Evolutionary conservation across 2,888 invertebrate species (phyloP), one percentile per base, ranked within the genome.

Genomic region (Molanna angustata): DNA sequence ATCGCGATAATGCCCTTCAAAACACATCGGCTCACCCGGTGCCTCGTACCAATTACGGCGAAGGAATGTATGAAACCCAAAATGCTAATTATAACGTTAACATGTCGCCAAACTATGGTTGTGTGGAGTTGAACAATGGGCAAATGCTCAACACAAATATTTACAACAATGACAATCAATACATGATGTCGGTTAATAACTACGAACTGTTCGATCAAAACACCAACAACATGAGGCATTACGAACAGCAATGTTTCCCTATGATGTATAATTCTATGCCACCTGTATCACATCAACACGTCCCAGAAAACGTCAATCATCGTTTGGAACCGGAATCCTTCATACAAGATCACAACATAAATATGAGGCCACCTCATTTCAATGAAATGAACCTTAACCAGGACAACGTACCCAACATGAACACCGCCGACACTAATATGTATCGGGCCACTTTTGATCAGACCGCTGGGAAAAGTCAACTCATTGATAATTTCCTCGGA

Each of bases 401-500:
- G 9, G 35, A 14, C 21, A 31, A 41, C 9, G 21, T 16, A 2
- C 18, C 21, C 9, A 37, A 19, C 13, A 14, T 27, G 37, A 14
- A 18, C 16, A 31, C 11, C 37, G 33, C 31, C n/a, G 13, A 35
- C 6, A 13, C 35, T 11, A 32, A 37, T 7, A 13, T 35, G 31
- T 40, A 52, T 19, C 20, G 18, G 22, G 41, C 41, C 17, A 20
- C 42, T 2, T 51, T 41, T 40, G 51, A 46, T 33, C 51, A 32
- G 22, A 13, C 55, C 2, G 6, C 49, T 33, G 22, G 31, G 7
- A 51, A 55, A 37, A 55, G 27, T 21, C 55, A 76, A 55, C 64
- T 81, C 37, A 80, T 82, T 59, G 81, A 82, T 57, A 81, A 80
- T 67, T 67, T 82, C 41, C 80, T 82, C 32, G 80, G 80, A 6